phyloP scores from a whole-genome alignment of 2,797 vertebrate genomes.

The Columba guinea region DNA sequence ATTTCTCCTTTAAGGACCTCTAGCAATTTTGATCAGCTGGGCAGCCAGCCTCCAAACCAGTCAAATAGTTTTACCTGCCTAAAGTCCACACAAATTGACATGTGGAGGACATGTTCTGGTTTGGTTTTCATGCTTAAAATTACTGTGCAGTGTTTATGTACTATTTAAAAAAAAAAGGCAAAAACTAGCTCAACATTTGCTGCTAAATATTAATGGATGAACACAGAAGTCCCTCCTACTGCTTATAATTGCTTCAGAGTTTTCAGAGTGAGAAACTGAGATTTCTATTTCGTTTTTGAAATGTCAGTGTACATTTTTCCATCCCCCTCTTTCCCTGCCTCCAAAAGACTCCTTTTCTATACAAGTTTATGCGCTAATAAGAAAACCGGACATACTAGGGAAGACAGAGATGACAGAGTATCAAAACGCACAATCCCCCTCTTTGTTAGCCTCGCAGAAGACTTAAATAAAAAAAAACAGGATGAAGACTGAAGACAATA shows the following conservation, averaged over 20 bases:
- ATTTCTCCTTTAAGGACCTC: neutral
- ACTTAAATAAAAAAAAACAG: neutral
- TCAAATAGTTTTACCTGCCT: neutral
- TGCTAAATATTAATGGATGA: neutral
- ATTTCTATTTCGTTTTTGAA: slow-evolving; percentile 36
- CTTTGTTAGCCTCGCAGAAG: slow-evolving; percentile 62
- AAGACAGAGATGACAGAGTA: slow-evolving; percentile 66
- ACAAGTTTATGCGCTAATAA: slow-evolving; percentile 37
- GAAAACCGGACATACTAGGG: slow-evolving; percentile 48
- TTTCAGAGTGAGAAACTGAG: neutral
- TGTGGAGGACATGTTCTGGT: neutral
- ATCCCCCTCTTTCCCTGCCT: slow-evolving; percentile 1
- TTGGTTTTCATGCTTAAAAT: neutral
- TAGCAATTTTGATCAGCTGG: neutral
- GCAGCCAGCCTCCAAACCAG: neutral
- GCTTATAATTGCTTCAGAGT: neutral
- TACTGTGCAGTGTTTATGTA: neutral
- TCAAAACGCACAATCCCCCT: slow-evolving; percentile 32
- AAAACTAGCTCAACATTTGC: neutral
- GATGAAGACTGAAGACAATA: slow-evolving; percentile 59
- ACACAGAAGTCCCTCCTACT: neutral
- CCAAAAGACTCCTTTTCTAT: slow-evolving; percentile 39
- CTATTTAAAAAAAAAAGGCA: slow-evolving; percentile 3
- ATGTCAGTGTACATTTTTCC: slow-evolving; percentile 24
- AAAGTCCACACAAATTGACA: neutral